A percentile compares a stretch with the other conserved stretches of the same genome.
phyloP scores from a whole-genome alignment of 2,797 vertebrate genomes.

The Furcifer pardalis region DNA sequence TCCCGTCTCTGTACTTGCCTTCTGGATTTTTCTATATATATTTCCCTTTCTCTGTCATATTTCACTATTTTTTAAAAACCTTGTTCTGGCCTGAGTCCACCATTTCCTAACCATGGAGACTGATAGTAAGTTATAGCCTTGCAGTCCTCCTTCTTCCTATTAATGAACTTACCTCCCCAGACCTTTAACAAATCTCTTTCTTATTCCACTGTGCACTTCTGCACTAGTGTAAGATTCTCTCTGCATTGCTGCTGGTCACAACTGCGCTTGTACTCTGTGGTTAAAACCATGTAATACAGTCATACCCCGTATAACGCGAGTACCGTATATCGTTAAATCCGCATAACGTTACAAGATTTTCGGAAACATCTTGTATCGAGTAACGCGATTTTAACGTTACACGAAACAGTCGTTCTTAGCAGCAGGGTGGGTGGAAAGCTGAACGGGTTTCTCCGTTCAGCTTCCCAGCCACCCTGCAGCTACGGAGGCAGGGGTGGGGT shows the following conservation, averaged over 20 bases:
- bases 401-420: too few species aligned
- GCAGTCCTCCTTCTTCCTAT: neutral
- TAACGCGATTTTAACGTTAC: too few species aligned
- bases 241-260: neutral
- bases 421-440: too few species aligned
- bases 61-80: neutral
- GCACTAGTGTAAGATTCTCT: neutral
- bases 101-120: neutral
- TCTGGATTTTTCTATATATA: neutral
- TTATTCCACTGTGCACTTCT: neutral
- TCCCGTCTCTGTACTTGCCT: neutral
- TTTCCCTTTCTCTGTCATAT: too few species aligned
- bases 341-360: too few species aligned
- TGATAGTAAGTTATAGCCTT: neutral
- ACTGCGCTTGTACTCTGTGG: neutral
- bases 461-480: too few species aligned
- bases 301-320: too few species aligned
- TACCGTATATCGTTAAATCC: too few species aligned
- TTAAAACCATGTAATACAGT: neutral
- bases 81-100: neutral
- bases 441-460: too few species aligned
- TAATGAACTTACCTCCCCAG: too few species aligned
- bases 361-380: too few species aligned
- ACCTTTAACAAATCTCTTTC: neutral
- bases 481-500: too few species aligned